Conservation (phyloP, 1,140 invertebrate species). For the Leptinotarsa texana region DNA sequence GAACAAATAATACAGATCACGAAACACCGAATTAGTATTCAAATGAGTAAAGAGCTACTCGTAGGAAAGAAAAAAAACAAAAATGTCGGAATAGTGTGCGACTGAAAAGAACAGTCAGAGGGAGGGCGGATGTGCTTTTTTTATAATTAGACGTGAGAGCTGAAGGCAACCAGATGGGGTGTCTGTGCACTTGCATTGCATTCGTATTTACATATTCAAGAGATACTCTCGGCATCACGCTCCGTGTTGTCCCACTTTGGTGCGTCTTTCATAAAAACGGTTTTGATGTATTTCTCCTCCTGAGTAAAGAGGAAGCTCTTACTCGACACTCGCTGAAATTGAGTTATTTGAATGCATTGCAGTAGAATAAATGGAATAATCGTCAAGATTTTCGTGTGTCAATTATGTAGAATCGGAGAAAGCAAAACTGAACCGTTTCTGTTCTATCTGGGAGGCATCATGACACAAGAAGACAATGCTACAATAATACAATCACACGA, state of each 20-base stretch:
- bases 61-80: not conserved
- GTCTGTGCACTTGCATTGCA: not conserved
- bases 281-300: not conserved
- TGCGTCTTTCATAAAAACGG: not conserved
- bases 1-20: not conserved
- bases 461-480: too few relatives aligned
- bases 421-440: too few relatives aligned
- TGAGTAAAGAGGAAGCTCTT: too few relatives aligned
- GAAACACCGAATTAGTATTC: not conserved
- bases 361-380: too few relatives aligned
- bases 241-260: not conserved
- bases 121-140: conserved; percentile 1
- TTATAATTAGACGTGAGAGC: conserved; percentile 20
- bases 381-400: too few relatives aligned
- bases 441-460: too few relatives aligned
- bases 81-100: not conserved
- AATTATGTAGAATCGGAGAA: too few relatives aligned
- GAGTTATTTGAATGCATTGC: too few relatives aligned
- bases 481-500: too few relatives aligned
- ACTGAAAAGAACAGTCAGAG: not conserved
- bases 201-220: conserved; percentile 13
- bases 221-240: not conserved
- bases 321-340: too few relatives aligned
- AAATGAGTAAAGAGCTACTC: not conserved
- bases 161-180: conserved; percentile 22